These are phyloP conservation scores for Andrena marginata DNA, from an alignment of 2,888 invertebrate species.

Conservation along the genomic window DNA sequence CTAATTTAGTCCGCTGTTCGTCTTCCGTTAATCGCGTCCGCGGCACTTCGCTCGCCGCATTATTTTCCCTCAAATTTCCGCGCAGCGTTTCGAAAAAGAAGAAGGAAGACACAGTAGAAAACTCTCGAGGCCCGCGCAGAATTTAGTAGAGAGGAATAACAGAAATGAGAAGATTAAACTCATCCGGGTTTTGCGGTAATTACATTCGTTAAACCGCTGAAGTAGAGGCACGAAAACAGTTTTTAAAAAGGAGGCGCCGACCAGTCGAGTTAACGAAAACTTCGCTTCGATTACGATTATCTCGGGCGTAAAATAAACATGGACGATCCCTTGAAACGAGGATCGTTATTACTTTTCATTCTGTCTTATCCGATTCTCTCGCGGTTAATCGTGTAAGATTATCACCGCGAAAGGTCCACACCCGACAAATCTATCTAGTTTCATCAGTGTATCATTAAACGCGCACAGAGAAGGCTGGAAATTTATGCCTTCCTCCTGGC, in stretches of 20 bases:
- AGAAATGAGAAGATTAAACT: constrained; percentile 48
- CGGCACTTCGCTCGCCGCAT: neutral
- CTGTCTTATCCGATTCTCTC: neutral
- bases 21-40: neutral
- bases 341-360: neutral
- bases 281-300: neutral
- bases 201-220: constrained; percentile 41
- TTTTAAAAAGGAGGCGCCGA: constrained; percentile 21
- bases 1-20: neutral
- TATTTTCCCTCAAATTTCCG: neutral
- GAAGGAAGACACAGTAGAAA: neutral
- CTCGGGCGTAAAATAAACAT: neutral
- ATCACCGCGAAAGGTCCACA: neutral
- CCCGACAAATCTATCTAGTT: constrained; percentile 22
- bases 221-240: constrained; percentile 20
- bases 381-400: neutral
- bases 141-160: constrained; percentile 49
- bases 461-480: neutral
- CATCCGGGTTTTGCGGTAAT: constrained; percentile 31
- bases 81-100: neutral
- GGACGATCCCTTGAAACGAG: neutral
- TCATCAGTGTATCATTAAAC: constrained; percentile 25
- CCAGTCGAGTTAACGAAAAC: neutral
- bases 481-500: neutral
- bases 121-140: neutral